A percentile compares a stretch with the other conserved stretches of the same genome.
Conservation (phyloP, 1,140 invertebrate species). For the Pseudomyrmex flavicornis region DNA sequence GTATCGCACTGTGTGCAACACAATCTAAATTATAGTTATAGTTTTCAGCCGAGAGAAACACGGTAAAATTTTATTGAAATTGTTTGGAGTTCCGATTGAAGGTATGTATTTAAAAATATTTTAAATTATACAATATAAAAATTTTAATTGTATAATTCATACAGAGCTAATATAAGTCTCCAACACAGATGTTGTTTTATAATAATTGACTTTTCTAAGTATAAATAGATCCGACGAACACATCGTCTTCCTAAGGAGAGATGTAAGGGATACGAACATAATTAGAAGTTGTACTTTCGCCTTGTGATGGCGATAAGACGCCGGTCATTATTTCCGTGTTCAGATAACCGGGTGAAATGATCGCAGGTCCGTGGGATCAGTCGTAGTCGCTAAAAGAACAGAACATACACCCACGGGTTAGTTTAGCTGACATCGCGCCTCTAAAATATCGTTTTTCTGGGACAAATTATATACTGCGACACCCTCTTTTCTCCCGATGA, state of each 20-base stretch:
- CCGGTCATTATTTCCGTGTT: conserved; percentile 84
- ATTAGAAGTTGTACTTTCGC: conserved; percentile 83
- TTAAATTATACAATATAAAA: no score
- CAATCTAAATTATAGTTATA: conserved; percentile 16
- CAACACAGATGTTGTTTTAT: no score
- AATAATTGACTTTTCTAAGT: not conserved
- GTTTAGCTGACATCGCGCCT: conserved; percentile 37
- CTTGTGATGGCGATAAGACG: conserved; percentile 78
- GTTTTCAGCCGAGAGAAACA: not conserved
- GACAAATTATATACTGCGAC: conserved; percentile 41
- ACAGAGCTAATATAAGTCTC: no score
- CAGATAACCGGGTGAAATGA: conserved; percentile 79
- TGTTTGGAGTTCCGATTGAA: no score
- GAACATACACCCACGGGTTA: conserved; percentile 64
- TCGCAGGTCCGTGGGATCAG: conserved; percentile 67
- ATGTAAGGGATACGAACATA: conserved; percentile 73
- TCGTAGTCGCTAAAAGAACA: conserved; percentile 62
- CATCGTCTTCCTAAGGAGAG: conserved; percentile 46
- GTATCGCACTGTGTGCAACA: not conserved
- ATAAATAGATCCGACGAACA: conserved; percentile 53
- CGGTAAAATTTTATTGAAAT: not conserved
- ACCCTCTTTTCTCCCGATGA: not conserved
- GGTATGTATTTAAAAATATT: no score
- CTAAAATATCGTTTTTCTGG: conserved; percentile 39
- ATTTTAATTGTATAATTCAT: no score